Percentiles rank a stretch among this genome's conserved stretches.
phyloP scores from a whole-genome alignment of 64 coral and sea anemone species.

The Stichodactyla mertensii region DNA sequence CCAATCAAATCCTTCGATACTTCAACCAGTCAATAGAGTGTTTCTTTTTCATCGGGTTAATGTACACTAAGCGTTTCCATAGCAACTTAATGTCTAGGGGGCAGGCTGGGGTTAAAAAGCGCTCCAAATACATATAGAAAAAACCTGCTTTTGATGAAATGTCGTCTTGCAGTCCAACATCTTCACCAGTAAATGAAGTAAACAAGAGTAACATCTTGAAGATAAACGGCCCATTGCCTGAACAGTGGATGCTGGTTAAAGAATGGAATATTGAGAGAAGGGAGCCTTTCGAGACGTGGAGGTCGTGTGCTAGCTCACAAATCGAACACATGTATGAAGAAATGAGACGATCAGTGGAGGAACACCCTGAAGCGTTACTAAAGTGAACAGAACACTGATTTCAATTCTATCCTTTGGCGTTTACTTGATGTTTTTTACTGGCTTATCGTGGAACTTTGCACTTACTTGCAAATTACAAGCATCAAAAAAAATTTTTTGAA shows the following conservation, averaged over 20 bases:
- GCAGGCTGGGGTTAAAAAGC: neutral
- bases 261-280: slow-evolving; percentile 84
- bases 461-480: neutral
- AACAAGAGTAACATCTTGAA: slow-evolving; percentile 32
- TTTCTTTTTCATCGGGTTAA: slow-evolving; percentile 21
- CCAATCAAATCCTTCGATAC: neutral
- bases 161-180: slow-evolving; percentile 13
- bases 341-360: slow-evolving; percentile 55
- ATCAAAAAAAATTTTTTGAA: no score
- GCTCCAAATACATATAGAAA: neutral
- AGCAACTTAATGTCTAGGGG: neutral
- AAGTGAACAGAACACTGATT: neutral
- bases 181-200: slow-evolving; percentile 16
- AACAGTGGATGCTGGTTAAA: slow-evolving; percentile 83
- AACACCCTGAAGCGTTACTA: slow-evolving; percentile 63
- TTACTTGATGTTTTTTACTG: neutral
- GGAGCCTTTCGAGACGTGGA: slow-evolving; percentile 65
- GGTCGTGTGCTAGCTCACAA: slow-evolving; percentile 59
- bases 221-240: slow-evolving; percentile 52
- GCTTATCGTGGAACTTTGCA: neutral
- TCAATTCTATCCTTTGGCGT: neutral
- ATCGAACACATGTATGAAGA: slow-evolving; percentile 63
- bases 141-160: neutral
- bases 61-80: neutral
- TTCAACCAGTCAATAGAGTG: neutral